phyloP scores from a whole-genome alignment of 2,113 vertebrate genomes.

The Pseudois nayaur region DNA sequence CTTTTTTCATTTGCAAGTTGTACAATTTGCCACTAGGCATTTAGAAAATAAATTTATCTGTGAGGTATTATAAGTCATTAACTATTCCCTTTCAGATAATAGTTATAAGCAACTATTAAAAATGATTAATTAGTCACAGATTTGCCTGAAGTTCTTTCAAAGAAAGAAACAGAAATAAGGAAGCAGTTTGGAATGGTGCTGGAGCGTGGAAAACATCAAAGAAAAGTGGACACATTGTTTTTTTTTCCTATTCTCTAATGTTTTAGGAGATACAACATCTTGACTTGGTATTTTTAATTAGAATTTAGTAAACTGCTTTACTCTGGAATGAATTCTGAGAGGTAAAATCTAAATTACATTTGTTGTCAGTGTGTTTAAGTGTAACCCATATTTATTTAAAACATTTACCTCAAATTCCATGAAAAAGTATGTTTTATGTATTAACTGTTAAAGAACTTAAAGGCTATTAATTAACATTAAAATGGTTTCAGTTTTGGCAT shows the following conservation, averaged over 20 bases:
- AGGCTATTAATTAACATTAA: background rate
- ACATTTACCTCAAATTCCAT: background rate
- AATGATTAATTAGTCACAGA: background rate
- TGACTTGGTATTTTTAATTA: constrained; percentile 32
- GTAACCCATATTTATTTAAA: constrained; percentile 21
- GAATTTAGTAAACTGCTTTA: background rate
- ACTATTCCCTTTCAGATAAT: background rate
- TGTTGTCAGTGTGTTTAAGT: background rate
- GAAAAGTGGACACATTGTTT: background rate
- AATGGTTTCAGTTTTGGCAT: background rate
- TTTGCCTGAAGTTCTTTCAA: background rate
- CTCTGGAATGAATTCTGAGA: constrained; percentile 9
- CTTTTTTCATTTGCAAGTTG: constrained; percentile 26
- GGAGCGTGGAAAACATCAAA: background rate
- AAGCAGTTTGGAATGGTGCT: background rate
- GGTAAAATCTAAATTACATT: constrained; percentile 25
- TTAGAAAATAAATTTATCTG: background rate
- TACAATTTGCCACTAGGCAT: background rate
- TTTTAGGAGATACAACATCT: background rate
- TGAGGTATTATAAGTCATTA: background rate
- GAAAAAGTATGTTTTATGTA: constrained; percentile 15
- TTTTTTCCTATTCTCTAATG: background rate
- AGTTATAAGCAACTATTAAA: background rate
- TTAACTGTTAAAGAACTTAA: constrained; percentile 16
- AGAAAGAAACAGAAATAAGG: background rate